Conservation (phyloP, 37 sponge, comb jelly and placozoan species). For the Spongilla lacustris region DNA sequence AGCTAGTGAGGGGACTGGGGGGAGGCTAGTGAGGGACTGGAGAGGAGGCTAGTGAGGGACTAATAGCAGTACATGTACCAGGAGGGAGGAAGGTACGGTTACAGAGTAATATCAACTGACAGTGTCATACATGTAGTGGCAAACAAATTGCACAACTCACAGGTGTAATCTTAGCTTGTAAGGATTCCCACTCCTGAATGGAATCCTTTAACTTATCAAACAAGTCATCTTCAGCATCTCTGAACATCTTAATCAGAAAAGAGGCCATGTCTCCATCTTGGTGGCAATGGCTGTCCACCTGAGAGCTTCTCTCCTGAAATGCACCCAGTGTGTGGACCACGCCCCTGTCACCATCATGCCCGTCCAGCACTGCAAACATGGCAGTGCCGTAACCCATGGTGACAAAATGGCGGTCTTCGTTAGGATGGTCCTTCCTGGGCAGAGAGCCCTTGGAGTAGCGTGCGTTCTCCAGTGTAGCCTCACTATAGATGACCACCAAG, state of each 20-base stretch:
- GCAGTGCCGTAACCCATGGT: neutral
- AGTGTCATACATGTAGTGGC: too few relatives aligned
- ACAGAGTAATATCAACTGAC: too few relatives aligned
- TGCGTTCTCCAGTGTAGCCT: conserved; percentile 44
- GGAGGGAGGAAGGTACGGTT: too few relatives aligned
- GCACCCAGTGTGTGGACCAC: conserved; percentile 36
- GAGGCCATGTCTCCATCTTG: neutral
- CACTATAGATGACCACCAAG: neutral
- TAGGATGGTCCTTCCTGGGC: conserved; percentile 48
- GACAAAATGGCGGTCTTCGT: conserved; percentile 75
- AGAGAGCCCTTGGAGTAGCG: conserved; percentile 35
- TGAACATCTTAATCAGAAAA: conserved; percentile 50
- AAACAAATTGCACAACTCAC: too few relatives aligned
- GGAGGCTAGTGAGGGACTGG: too few relatives aligned
- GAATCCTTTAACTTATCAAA: conserved; percentile 35
- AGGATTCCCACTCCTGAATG: conserved; percentile 38
- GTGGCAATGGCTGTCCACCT: neutral
- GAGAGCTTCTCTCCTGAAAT: neutral
- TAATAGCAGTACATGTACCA: too few relatives aligned
- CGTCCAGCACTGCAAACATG: conserved; percentile 85
- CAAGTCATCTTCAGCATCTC: conserved; percentile 58
- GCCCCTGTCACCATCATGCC: conserved; percentile 89
- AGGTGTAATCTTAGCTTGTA: conserved; percentile 39
- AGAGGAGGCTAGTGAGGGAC: too few relatives aligned
- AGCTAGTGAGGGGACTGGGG: too few relatives aligned